A percentile compares a stretch with the other conserved stretches of the same genome.
Evolutionary conservation across 1,140 invertebrate species (phyloP).

Genomic region (Lepidostoma basale): DNA sequence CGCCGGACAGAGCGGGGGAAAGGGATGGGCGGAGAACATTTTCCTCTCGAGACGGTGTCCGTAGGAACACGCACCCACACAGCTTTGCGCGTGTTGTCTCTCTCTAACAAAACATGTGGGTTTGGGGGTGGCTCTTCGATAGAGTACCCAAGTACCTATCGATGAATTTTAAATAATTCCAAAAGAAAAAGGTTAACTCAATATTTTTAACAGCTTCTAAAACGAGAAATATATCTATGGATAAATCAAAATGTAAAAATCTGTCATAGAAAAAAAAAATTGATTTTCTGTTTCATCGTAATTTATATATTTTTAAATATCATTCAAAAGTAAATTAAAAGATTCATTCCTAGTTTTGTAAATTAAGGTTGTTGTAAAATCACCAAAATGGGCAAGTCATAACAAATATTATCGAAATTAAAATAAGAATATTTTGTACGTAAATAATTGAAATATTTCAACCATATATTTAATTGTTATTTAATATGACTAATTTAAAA

Average conservation of each 20-base stretch:
- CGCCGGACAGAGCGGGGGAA: not conserved
- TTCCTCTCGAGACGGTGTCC: constrained; percentile 34
- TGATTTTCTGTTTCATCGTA: not conserved
- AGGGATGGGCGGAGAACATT: constrained; percentile 15
- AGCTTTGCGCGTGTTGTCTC: constrained; percentile 5
- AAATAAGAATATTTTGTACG: too few species aligned
- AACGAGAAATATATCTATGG: too few species aligned
- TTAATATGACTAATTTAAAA: too few species aligned
- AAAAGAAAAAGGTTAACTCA: too few species aligned
- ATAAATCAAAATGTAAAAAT: not conserved
- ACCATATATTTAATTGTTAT: too few species aligned
- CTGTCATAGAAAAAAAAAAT: not conserved
- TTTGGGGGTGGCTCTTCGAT: constrained; percentile 8
- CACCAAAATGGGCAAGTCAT: too few species aligned
- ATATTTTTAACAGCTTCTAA: too few species aligned
- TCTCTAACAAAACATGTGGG: constrained; percentile 27
- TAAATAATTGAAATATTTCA: too few species aligned
- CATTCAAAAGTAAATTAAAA: too few species aligned
- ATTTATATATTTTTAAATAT: not conserved
- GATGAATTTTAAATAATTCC: not conserved
- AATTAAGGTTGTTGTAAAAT: too few species aligned
- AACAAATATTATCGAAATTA: too few species aligned
- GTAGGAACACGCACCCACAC: constrained; percentile 21
- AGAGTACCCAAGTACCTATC: constrained; percentile 3
- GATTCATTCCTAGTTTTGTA: too few species aligned